Conservation (phyloP, 2,797 vertebrate species). For the Hippoglossus hippoglossus region DNA sequence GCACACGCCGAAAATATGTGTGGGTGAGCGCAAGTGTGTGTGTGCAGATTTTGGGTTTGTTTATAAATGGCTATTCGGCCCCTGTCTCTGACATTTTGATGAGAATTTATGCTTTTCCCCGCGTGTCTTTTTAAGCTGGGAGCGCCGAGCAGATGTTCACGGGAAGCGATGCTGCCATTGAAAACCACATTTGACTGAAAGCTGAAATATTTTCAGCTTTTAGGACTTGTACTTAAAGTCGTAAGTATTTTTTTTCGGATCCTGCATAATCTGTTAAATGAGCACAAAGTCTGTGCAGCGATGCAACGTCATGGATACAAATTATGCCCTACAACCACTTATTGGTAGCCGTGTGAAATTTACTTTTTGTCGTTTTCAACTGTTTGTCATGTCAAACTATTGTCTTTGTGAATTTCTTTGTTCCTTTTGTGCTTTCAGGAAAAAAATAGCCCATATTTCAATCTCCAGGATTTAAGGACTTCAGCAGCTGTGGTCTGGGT, state of each 20-base stretch:
- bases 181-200: conserved; percentile 19
- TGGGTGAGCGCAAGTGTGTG: conserved; percentile 29
- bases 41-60: conserved; percentile 14
- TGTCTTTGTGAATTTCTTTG: not conserved
- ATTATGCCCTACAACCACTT: not conserved
- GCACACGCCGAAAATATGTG: conserved; percentile 43
- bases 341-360: not conserved
- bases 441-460: too few relatives aligned
- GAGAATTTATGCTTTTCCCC: conserved; percentile 30
- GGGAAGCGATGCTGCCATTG: conserved; percentile 39
- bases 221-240: not conserved
- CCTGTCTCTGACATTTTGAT: conserved; percentile 33
- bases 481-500: too few relatives aligned
- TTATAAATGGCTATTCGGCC: conserved; percentile 30
- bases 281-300: conserved; percentile 1
- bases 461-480: too few relatives aligned
- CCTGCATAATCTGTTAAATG: not conserved
- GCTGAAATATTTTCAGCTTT: conserved; percentile 22
- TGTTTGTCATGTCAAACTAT: not conserved
- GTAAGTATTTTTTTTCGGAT: conserved; percentile 8
- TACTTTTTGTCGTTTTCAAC: not conserved
- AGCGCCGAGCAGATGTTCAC: conserved; percentile 61
- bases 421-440: not conserved
- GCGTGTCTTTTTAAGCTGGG: conserved; percentile 26
- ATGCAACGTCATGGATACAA: not conserved